phyloP scores from a whole-genome alignment of 2,888 invertebrate species.

The Epinotia ramella region DNA sequence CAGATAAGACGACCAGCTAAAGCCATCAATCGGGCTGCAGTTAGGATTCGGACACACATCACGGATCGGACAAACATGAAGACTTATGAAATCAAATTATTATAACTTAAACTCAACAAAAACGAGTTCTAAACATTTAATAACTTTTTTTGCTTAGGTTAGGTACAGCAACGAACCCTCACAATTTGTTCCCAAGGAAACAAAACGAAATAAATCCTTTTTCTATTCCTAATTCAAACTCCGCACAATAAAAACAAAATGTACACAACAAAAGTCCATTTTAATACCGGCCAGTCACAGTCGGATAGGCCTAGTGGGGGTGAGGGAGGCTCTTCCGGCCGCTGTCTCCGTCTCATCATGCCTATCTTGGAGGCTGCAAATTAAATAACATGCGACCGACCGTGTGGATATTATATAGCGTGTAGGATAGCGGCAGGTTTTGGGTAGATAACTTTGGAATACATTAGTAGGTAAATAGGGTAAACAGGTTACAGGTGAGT shows the following conservation, averaged over 20 bases:
- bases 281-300: conserved; percentile 62
- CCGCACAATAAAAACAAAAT: conserved; percentile 47
- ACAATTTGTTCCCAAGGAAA: conserved; percentile 3
- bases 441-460: conserved; percentile 20
- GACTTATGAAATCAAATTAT: not conserved
- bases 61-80: too few species aligned
- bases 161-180: not conserved
- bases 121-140: not conserved
- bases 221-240: conserved; percentile 36
- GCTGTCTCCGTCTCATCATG: conserved; percentile 82
- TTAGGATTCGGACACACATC: too few species aligned
- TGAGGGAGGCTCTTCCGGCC: conserved; percentile 69
- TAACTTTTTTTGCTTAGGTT: not conserved
- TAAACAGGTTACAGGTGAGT: not conserved
- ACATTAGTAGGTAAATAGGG: not conserved
- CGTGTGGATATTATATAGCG: conserved; percentile 18
- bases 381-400: conserved; percentile 66
- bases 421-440: not conserved
- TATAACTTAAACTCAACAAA: not conserved
- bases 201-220: not conserved
- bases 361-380: conserved; percentile 80
- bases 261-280: conserved; percentile 55
- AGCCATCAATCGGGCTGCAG: too few species aligned
- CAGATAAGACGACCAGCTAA: too few species aligned
- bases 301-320: conserved; percentile 71